Evolutionary conservation across 2,888 invertebrate genomes (phyloP), one percentile per base, ranked within the genome.

Genomic region (Acanthoscelides obtectus): DNA sequence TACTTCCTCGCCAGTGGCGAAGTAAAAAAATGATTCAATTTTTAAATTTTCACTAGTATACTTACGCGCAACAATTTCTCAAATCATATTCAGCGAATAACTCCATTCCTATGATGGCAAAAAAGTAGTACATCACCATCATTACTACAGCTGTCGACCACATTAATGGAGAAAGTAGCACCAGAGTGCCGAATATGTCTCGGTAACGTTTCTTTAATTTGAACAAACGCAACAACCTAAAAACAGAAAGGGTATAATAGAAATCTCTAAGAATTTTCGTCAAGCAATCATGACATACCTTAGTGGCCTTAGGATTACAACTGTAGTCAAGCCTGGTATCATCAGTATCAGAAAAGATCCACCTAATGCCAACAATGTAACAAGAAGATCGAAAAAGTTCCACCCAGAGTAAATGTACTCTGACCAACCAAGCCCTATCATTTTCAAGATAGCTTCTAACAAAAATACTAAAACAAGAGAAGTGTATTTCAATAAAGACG

Each of bases 51-150:
- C 25, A 25, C 6, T 6, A 45, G 17, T 45, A 6, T 12, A 78
- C 81, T 80, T 85, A 94, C 94, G 90, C 88, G 87, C 96, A 96
- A 85, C 95, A 96, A 83, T 95, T 93, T 77, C 87, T 88, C 82
- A 96, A 89, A 80, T 93, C 90, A 78, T 91, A 90, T 0, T 89
- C 88, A 0, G 93, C 89, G 84, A 96, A 95, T 22, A 94, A 86
- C 84, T 96, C 96, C 95, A 96, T 96, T 70, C 95, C 96, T 80
- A 96, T 90, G 77, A 96, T 93, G 2, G 95, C 94, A 86, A 95
- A 96, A 87, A 94, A 94, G 85, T 94, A 96, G 84, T 95, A 96
- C 85, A 95, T 88, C 78, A 93, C 92, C 71, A 93, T 86, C 90
- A 95, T 93, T 17, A 95, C 94, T 76, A 94, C 90, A 17, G 92